These are phyloP conservation scores for Cyprinodon variegatus DNA, from an alignment of 2,113 vertebrate species.

Conservation along the genomic window DNA sequence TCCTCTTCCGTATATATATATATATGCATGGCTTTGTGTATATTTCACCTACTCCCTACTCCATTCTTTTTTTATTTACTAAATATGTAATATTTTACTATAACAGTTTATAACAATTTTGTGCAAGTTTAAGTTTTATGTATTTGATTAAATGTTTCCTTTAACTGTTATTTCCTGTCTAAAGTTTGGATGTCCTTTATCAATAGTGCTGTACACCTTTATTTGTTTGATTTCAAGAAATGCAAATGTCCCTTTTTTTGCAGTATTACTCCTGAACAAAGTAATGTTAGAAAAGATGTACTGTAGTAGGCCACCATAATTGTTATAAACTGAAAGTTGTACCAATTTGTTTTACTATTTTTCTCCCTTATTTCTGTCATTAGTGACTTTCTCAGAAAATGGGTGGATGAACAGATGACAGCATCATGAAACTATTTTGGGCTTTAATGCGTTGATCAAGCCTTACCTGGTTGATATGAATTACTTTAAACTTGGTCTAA, in stretches of 20 bases:
- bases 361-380: constrained; percentile 64
- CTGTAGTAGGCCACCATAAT: constrained; percentile 44
- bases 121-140: constrained; percentile 55
- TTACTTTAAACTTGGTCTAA: not conserved
- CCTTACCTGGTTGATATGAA: not conserved
- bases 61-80: constrained; percentile 53
- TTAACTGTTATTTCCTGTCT: constrained; percentile 26
- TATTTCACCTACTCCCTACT: constrained; percentile 50
- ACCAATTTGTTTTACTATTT: constrained; percentile 38
- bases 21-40: constrained; percentile 28
- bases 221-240: constrained; percentile 54
- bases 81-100: constrained; percentile 72
- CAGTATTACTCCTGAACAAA: constrained; percentile 50
- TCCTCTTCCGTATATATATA: no score
- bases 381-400: not conserved
- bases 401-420: not conserved
- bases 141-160: constrained; percentile 44
- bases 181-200: constrained; percentile 39
- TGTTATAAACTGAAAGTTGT: constrained; percentile 42
- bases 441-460: not conserved
- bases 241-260: constrained; percentile 59
- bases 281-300: constrained; percentile 30
- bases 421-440: not conserved
- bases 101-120: constrained; percentile 70
- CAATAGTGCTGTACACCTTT: constrained; percentile 39